These are phyloP conservation scores for Alloplasta piceator DNA, from an alignment of 2,888 invertebrate species.

Conservation along the genomic window DNA sequence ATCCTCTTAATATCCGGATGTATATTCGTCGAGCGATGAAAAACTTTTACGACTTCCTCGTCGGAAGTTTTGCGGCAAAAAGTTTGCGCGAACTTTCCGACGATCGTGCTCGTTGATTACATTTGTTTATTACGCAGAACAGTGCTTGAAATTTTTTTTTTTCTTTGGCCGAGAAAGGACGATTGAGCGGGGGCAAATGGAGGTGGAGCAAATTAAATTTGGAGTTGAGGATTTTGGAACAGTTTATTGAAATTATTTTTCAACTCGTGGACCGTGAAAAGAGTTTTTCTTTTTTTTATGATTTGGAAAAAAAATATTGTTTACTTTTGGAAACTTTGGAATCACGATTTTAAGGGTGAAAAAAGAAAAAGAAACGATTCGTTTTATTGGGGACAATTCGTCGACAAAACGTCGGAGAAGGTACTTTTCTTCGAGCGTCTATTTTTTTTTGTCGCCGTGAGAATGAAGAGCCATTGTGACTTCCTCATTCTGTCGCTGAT, in stretches of 20 bases:
- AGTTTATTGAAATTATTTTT: conserved; percentile 41
- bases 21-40: neutral
- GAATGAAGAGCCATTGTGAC: conserved; percentile 41
- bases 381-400: conserved; percentile 16
- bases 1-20: neutral
- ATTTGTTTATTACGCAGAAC: conserved; percentile 23
- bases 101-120: conserved; percentile 31
- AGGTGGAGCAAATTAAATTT: neutral
- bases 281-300: conserved; percentile 26
- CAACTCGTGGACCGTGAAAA: neutral
- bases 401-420: conserved; percentile 20
- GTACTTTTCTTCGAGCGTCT: neutral
- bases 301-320: neutral
- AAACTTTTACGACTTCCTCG: conserved; percentile 30
- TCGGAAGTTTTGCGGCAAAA: conserved; percentile 18
- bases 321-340: neutral
- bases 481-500: conserved; percentile 43
- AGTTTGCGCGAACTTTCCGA: conserved; percentile 34
- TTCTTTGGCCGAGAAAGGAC: neutral
- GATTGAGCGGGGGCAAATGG: too few relatives aligned
- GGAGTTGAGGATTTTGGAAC: neutral
- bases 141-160: conserved; percentile 27
- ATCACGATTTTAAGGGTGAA: neutral
- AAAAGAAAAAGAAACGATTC: neutral
- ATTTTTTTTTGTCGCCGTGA: neutral